These are phyloP conservation scores for Rhizoglyphus robini DNA, from an alignment of 1,140 invertebrate genomes.

Conservation along the genomic window DNA sequence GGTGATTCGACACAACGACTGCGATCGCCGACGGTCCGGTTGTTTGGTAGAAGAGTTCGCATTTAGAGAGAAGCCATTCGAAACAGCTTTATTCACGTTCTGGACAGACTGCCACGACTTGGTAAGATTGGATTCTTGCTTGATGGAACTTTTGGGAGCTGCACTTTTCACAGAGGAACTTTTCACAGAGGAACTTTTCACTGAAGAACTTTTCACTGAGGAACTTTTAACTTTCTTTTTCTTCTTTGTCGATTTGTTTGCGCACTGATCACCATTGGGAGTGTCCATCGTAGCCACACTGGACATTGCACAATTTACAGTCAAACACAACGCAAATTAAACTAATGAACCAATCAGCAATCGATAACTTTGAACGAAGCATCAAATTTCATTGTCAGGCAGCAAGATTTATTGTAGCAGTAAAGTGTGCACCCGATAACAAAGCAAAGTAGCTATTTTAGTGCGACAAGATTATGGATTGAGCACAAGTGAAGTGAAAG, in stretches of 20 bases:
- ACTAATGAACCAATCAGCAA: too few relatives aligned
- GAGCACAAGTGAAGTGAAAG: too few relatives aligned
- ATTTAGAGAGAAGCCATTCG: not conserved
- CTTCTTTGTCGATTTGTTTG: not conserved
- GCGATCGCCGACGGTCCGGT: conserved; percentile 48
- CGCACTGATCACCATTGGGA: not conserved
- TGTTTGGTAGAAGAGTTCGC: not conserved
- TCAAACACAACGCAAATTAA: too few relatives aligned
- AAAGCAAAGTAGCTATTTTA: too few relatives aligned
- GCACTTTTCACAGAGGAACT: not conserved
- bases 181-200: not conserved
- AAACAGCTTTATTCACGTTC: not conserved
- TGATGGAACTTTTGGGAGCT: not conserved
- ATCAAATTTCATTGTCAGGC: too few relatives aligned
- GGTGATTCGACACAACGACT: conserved; percentile 55
- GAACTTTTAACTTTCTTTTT: not conserved
- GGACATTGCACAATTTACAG: not conserved
- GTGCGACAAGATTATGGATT: too few relatives aligned
- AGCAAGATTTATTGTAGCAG: too few relatives aligned
- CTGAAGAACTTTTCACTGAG: not conserved
- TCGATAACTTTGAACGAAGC: too few relatives aligned
- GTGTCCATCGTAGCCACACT: not conserved
- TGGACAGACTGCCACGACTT: not conserved
- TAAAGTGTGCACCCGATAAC: too few relatives aligned
- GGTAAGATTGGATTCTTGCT: not conserved